Base-by-base conservation (phyloP, 2,113 vertebrate genomes). In the Sardina pilchardus region DNA sequence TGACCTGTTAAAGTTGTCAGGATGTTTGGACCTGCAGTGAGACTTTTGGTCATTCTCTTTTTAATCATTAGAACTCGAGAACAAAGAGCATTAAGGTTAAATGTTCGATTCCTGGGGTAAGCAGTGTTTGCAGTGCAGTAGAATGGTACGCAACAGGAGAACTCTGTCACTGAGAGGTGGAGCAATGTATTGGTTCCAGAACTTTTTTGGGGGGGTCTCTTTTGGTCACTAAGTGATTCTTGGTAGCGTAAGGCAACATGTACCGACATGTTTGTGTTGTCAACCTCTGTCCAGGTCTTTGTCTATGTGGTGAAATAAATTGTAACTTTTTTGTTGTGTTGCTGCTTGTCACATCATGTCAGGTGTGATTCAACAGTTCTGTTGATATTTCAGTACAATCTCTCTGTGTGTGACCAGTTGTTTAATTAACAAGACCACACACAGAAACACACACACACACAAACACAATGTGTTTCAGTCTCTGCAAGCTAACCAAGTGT, bases 171-270 rank as follows among this genome's bases (percentile, higher is more conserved):
- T 21, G 50, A 53, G 50, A 75, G 12, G 30, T 30, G 16, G 71
- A 78, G 12, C 30, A 34, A 26, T 36, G 71, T 3, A 75, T 12
- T 14, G 3, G 30, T 34, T 75, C 30, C 30, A 16, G 8, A 36
- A 78, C 26, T 78, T 78, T 78, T 16, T 36, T 4, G 71, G 71
- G 71, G 67, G 59, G 30, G 26, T 36, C 34, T 78, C 71, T 78
- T 36, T 78, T 78, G 71, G 71, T 78, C 71, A 78, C 71, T 78
- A 78, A 78, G 71, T 36, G 71, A 78, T 78, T 36, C 71, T 78
- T 36, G 5, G 71, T 78, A 78, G 71, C 71, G 39, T 78, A 78
- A 30, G 30, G 16, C 71, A 78, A 78, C 71, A 36, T 78, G 71
- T 78, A 36, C 71, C 36, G 71, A 78, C 30, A 78, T 78, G 14